A percentile compares a stretch with the other conserved stretches of the same genome.
phyloP scores from a whole-genome alignment of 2,113 vertebrate genomes.

The Platanista minor region DNA sequence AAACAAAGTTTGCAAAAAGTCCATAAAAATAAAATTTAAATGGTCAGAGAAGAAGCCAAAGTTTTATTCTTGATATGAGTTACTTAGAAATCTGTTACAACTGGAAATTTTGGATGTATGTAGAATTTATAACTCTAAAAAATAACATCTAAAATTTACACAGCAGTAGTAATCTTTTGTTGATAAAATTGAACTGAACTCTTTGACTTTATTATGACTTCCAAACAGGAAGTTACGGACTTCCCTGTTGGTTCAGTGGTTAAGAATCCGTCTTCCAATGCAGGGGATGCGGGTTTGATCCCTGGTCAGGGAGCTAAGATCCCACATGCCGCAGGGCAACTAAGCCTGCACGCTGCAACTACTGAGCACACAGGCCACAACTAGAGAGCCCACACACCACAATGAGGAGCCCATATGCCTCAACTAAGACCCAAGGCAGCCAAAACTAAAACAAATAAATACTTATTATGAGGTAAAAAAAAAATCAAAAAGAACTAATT shows the following conservation, averaged over 20 bases:
- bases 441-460: no score
- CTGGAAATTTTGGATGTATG: not conserved
- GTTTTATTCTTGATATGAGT: not conserved
- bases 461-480: not conserved
- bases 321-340: no score
- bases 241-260: no score
- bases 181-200: not conserved
- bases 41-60: not conserved
- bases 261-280: no score
- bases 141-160: not conserved
- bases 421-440: no score
- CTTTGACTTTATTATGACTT: not conserved
- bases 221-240: no score
- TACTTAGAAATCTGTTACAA: not conserved
- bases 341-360: no score
- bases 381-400: no score
- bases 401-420: no score
- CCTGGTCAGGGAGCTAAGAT: no score
- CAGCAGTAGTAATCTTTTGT: not conserved
- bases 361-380: no score
- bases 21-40: conserved; percentile 1
- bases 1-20: not conserved
- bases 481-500: not conserved
- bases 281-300: no score
- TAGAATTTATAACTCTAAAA: not conserved